phyloP scores from a whole-genome alignment of 2,888 invertebrate genomes.

The Apodemia duryi region DNA sequence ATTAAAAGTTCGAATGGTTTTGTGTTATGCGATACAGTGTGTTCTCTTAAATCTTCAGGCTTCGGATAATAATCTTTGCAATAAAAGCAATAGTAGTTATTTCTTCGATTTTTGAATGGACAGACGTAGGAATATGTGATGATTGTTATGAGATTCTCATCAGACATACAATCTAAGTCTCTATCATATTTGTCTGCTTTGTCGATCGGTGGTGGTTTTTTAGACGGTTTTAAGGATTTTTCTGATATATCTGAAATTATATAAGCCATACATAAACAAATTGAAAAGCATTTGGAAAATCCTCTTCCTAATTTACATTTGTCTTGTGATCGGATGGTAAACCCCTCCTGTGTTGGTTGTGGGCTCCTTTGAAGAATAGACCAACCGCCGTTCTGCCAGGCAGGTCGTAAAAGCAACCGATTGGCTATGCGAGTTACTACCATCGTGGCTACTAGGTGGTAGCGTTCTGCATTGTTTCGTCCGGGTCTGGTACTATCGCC shows the following conservation, averaged over 20 bases:
- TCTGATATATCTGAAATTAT: constrained; percentile 23
- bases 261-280: not conserved
- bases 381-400: too few species aligned
- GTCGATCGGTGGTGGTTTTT: constrained; percentile 34
- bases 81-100: constrained; percentile 70
- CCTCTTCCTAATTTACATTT: too few species aligned
- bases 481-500: too few species aligned
- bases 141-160: constrained; percentile 63
- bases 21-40: constrained; percentile 61
- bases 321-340: too few species aligned
- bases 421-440: too few species aligned
- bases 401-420: too few species aligned
- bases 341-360: too few species aligned
- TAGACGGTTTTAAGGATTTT: constrained; percentile 18
- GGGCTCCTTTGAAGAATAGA: too few species aligned
- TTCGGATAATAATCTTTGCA: constrained; percentile 70
- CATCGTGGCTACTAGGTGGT: too few species aligned
- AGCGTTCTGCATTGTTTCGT: too few species aligned
- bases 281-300: too few species aligned
- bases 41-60: constrained; percentile 64
- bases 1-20: constrained; percentile 65
- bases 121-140: constrained; percentile 67
- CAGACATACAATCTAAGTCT: constrained; percentile 68
- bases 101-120: constrained; percentile 65
- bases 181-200: constrained; percentile 61